Evolutionary conservation across 2,888 invertebrate species (phyloP), one percentile per base, ranked within the genome.

Genomic region (Philhelius pedissequus): DNA sequence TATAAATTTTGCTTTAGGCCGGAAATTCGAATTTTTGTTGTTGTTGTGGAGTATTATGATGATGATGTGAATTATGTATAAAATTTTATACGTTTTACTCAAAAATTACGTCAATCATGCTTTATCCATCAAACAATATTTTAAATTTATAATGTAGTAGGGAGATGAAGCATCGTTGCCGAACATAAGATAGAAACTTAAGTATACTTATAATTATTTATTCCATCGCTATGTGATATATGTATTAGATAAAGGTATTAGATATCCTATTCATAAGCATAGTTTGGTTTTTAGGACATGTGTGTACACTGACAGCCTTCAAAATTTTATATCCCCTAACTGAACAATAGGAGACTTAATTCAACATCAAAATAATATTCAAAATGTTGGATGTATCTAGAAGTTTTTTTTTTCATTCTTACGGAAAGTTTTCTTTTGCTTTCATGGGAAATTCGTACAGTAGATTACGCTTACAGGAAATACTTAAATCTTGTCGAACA

Each of bases 131-230:
- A 48, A 32, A 45, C 32, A 45, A 25, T 18, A 13, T 43, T 30
- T 15, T 18, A 62, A 62, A 13, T n/a, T n/a, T n/a, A n/a, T n/a
- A n/a, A n/a, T n/a, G n/a, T n/a, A n/a, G n/a, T 30, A 22, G 20
- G 32, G 32, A 48, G 18, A 64, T 9, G 20, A 32, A 32, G 64
- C 20, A 25, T 20, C 20, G 4, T 56, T 43, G 40, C 8, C 18
- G 11, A 54, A 50, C 11, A 45, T 45, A 40, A 54, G 35, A 69
- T 40, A 32, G 50, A 74, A 43, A 35, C 18, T 64, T 73, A n/a
- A n/a, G n/a, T n/a, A n/a, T n/a, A n/a, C n/a, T n/a, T 15, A 73
- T 71, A 83, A 78, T 78, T 83, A 83, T 78, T 82, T 69, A 73
- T 60, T 66, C 71, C 38, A 73, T 60, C 35, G 58, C 25, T 40